Percentiles rank a stretch among this genome's conserved stretches.
These are phyloP conservation scores for Heliconius erato DNA, from an alignment of 2,888 invertebrate species.

Conservation along the genomic window DNA sequence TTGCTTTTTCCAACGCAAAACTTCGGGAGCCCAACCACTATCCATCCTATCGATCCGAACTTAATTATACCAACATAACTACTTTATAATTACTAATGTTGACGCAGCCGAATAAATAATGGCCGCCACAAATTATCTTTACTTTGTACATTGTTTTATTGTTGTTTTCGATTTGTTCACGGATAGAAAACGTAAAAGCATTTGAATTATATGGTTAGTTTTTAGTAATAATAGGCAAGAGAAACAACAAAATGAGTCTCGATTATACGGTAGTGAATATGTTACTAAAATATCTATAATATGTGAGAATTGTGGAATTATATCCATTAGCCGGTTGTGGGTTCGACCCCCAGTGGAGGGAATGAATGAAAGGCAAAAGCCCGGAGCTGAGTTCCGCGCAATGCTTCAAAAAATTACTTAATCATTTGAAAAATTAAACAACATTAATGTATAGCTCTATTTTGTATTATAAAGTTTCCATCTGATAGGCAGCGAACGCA, in stretches of 20 bases:
- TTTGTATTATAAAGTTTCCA: no score
- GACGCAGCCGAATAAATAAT: slow-evolving; percentile 49
- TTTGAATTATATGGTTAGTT: slow-evolving; percentile 11
- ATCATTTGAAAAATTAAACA: no score
- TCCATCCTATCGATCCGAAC: slow-evolving; percentile 45
- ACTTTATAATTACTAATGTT: slow-evolving; percentile 51
- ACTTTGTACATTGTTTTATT: slow-evolving; percentile 32
- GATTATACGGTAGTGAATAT: neutral
- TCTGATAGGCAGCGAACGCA: no score
- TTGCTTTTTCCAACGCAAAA: slow-evolving; percentile 4
- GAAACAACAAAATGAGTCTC: neutral
- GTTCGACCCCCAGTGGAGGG: no score
- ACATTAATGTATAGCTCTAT: no score
- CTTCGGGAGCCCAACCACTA: slow-evolving; percentile 31
- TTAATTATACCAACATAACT: slow-evolving; percentile 50
- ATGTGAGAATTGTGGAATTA: neutral
- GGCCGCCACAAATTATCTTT: slow-evolving; percentile 42
- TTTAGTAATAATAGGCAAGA: neutral
- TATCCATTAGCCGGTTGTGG: neutral
- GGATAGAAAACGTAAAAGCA: slow-evolving; percentile 27
- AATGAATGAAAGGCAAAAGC: no score
- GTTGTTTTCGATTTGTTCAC: slow-evolving; percentile 27
- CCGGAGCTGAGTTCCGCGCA: no score
- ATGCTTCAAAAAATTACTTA: no score
- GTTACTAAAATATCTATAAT: neutral